Base-by-base conservation (phyloP, 1,140 invertebrate genomes). In the Heliothis subflexa region DNA sequence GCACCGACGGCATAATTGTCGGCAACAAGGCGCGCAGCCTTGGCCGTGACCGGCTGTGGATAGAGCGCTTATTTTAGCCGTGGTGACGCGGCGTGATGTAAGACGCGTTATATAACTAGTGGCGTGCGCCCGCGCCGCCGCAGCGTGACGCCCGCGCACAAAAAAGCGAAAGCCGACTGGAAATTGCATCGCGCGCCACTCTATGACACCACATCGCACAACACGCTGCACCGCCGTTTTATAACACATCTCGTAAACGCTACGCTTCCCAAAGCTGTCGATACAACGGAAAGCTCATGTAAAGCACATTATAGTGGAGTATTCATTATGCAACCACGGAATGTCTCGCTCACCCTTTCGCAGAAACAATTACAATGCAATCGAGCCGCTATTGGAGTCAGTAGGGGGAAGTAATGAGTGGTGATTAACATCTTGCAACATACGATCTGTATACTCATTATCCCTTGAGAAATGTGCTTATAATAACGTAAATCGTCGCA, bases 61-160 rank as follows among this genome's bases (percentile, higher is more conserved):
- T 91, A 91, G 88, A 89, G 81, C 88, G 90, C 85, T 91, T 92
- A 93, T 93, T 94, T 93, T 94, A 93, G 92, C 86, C 83, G 86
- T 87, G 83, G 89, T 91, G 90, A 92, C 91, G 92, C 83, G 83
- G 62, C 87, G 88, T 92, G 90, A 93, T 92, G 91, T 93, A 92
- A 93, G 72, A 73, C 72, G 82, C 78, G 83, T 93, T 93, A 91
- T 87, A 82, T 93, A 93, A 94, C 80, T 81, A 75, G 70, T 72
- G 80, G 86, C 87, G 85, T 87, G 88, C 90, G 89, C 84, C 84
- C 79, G 79, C 86, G 84, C 85, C 83, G 81, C 72, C 85, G 84
- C 87, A 81, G 85, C 90, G 88, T 91, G 86, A 91, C 91, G 88
- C 77, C 80, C 52, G n/a, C 71, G 70, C 78, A 80, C 83, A 87